phyloP scores from a whole-genome alignment of 2,113 vertebrate species.

The Butastur rufipennis region DNA sequence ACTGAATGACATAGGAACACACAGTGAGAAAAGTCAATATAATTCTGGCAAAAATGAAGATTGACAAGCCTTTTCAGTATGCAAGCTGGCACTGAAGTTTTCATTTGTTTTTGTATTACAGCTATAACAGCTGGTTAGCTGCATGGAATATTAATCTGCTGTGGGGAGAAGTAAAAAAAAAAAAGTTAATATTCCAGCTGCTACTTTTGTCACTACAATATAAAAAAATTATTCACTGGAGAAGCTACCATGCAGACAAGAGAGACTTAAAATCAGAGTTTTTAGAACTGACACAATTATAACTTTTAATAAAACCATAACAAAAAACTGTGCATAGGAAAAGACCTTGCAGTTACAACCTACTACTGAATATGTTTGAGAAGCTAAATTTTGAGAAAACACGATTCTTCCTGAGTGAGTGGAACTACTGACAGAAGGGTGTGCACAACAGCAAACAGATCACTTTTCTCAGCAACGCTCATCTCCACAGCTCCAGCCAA shows the following conservation, averaged over 20 bases:
- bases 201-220: background rate
- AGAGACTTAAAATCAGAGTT: background rate
- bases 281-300: background rate
- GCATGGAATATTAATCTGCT: background rate
- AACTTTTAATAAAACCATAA: background rate
- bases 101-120: background rate
- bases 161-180: background rate
- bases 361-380: background rate
- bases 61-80: background rate
- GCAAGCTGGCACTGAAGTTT: background rate
- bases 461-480: background rate
- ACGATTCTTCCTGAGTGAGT: background rate
- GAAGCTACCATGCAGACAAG: background rate
- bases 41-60: constrained; percentile 3
- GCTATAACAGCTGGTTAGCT: background rate
- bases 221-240: background rate
- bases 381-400: background rate
- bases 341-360: background rate
- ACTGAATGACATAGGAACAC: background rate
- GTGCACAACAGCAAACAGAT: background rate
- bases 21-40: background rate
- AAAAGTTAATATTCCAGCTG: background rate
- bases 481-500: background rate
- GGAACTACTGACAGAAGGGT: background rate
- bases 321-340: background rate